A percentile compares a stretch with the other conserved stretches of the same genome.
phyloP scores from a whole-genome alignment of 2,888 invertebrate genomes.

The Meganola albula region DNA sequence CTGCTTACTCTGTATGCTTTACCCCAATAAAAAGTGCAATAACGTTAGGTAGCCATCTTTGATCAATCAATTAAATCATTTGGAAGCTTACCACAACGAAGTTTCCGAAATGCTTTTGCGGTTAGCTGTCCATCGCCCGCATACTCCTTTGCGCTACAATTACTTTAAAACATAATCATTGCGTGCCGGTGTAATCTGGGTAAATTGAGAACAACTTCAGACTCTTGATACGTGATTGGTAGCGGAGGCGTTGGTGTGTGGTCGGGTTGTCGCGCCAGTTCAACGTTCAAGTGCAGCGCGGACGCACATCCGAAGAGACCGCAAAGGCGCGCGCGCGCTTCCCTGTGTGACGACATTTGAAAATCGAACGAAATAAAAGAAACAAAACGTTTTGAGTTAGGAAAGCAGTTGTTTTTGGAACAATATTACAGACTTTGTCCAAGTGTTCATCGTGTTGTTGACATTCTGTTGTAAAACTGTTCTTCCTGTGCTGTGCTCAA shows the following conservation, averaged over 20 bases:
- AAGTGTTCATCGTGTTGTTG: constrained; percentile 51
- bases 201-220: constrained; percentile 32
- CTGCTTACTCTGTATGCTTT: no score
- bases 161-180: constrained; percentile 19
- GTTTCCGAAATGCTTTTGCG: constrained; percentile 57
- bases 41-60: constrained; percentile 38
- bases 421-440: constrained; percentile 26
- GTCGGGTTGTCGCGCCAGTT: constrained; percentile 58
- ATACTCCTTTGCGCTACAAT: constrained; percentile 48
- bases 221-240: constrained; percentile 14
- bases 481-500: constrained; percentile 32
- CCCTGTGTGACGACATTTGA: constrained; percentile 41
- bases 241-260: constrained; percentile 27
- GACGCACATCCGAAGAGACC: constrained; percentile 59
- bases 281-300: constrained; percentile 69
- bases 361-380: constrained; percentile 36
- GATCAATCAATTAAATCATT: constrained; percentile 54
- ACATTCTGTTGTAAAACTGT: constrained; percentile 34
- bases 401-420: constrained; percentile 30
- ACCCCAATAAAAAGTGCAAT: no score
- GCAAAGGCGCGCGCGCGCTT: constrained; percentile 49
- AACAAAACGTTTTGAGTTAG: constrained; percentile 19
- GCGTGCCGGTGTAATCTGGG: constrained; percentile 40
- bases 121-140: constrained; percentile 54
- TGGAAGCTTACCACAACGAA: constrained; percentile 49